Evolutionary conservation across 2,888 invertebrate genomes (phyloP).

Genomic region (Scelioninae gen. 1): DNA sequence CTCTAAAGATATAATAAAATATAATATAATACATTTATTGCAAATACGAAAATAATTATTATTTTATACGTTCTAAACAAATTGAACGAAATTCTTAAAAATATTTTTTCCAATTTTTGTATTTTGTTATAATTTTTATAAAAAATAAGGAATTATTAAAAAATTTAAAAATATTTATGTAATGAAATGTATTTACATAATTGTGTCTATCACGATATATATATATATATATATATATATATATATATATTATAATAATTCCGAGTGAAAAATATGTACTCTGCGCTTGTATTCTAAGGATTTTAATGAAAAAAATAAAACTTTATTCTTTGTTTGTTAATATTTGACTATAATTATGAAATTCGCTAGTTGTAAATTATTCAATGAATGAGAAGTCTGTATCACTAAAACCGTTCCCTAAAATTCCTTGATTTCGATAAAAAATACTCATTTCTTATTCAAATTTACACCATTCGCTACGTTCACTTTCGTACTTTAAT

Average conservation of each 20-base stretch:
- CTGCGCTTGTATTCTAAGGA: slow-evolving; percentile 35
- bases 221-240: not conserved
- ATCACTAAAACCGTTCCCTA: slow-evolving; percentile 28
- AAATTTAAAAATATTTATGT: too few relatives aligned
- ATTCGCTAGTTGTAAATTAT: slow-evolving; percentile 47
- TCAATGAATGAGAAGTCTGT: slow-evolving; percentile 45
- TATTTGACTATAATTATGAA: slow-evolving; percentile 56
- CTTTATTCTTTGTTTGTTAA: slow-evolving; percentile 38
- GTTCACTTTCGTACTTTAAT: slow-evolving; percentile 41
- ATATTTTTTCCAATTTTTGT: too few relatives aligned
- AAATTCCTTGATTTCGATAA: slow-evolving; percentile 46
- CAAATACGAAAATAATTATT: too few relatives aligned
- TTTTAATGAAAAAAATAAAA: slow-evolving; percentile 56
- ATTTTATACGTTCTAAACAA: too few relatives aligned
- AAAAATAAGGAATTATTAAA: too few relatives aligned
- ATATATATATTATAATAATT: slow-evolving; percentile 34
- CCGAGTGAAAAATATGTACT: slow-evolving; percentile 59
- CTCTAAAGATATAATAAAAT: too few relatives aligned
- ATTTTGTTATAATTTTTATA: too few relatives aligned
- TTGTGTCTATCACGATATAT: slow-evolving; percentile 12
- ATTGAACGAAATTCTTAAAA: too few relatives aligned
- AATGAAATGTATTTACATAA: slow-evolving; percentile 21
- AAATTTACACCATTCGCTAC: slow-evolving; percentile 48
- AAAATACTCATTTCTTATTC: slow-evolving; percentile 54
- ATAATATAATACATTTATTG: too few relatives aligned